Conservation (phyloP, 2,113 vertebrate genomes). For the rat (Rattus norvegicus) region DNA sequence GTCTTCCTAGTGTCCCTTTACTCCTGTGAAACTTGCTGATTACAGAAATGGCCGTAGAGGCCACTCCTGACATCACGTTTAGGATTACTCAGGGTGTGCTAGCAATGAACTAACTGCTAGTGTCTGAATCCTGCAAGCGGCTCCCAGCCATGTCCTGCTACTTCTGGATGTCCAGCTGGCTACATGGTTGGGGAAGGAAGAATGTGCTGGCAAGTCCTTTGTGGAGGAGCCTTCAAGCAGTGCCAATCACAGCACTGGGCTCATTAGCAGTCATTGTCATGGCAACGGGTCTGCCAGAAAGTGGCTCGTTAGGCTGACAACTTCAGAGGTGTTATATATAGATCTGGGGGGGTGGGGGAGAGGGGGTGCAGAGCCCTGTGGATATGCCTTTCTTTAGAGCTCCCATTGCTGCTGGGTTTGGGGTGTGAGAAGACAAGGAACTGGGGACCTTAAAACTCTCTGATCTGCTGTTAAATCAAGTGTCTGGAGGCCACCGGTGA, state of each 20-base stretch:
- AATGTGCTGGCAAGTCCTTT: conserved; percentile 65
- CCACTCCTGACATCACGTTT: background rate
- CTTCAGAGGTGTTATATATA: conserved; percentile 82
- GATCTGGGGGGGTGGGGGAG: conserved; percentile 70
- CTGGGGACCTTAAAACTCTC: conserved; percentile 47
- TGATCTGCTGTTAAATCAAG: conserved; percentile 42
- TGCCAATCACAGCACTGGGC: conserved; percentile 78
- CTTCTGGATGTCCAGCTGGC: conserved; percentile 40
- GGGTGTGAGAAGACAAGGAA: conserved; percentile 67
- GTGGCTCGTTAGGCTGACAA: conserved; percentile 81
- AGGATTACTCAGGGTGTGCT: background rate
- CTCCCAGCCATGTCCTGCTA: background rate
- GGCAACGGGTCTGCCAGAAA: conserved; percentile 81
- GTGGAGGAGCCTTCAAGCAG: conserved; percentile 69
- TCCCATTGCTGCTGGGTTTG: conserved; percentile 71
- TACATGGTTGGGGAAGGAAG: background rate
- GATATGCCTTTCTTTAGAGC: conserved; percentile 77
- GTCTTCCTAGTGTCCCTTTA: background rate
- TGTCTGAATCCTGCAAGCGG: background rate
- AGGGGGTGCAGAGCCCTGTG: conserved; percentile 69
- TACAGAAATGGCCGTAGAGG: background rate
- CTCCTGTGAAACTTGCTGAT: background rate
- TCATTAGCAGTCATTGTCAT: conserved; percentile 82
- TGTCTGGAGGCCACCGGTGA: background rate
- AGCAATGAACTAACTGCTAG: background rate